Evolutionary conservation across 2,888 invertebrate genomes (phyloP).

Genomic region (Drepana falcataria): DNA sequence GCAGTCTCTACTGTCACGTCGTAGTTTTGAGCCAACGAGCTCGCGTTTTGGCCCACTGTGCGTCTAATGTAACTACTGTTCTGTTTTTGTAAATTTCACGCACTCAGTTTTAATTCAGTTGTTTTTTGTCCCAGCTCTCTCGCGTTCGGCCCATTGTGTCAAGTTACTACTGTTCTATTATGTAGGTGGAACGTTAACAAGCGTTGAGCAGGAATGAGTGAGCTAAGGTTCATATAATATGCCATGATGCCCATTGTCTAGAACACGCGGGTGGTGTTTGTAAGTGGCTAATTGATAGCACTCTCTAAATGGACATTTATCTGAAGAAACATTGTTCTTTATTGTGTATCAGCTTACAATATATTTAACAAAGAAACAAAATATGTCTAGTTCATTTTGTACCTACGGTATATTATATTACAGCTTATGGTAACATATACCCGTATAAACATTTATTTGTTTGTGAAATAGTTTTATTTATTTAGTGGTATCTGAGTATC

Average conservation of each 20-base stretch:
- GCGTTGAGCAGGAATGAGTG: conserved; percentile 31
- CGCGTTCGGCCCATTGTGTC: neutral
- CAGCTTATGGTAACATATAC: too few relatives aligned
- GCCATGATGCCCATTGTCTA: conserved; percentile 20
- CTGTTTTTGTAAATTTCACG: conserved; percentile 14
- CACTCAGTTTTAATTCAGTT: neutral
- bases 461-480: too few relatives aligned
- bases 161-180: conserved; percentile 5
- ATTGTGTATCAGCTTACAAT: too few relatives aligned
- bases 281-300: conserved; percentile 14
- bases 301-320: neutral
- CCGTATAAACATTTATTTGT: too few relatives aligned
- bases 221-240: conserved; percentile 21
- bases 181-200: conserved; percentile 25
- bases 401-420: too few relatives aligned
- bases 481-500: too few relatives aligned
- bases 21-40: conserved; percentile 34
- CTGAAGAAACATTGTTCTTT: too few relatives aligned
- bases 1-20: conserved; percentile 41
- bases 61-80: conserved; percentile 34
- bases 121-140: neutral
- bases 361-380: too few relatives aligned
- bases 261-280: conserved; percentile 12
- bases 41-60: conserved; percentile 44
- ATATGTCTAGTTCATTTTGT: too few relatives aligned